Evolutionary conservation across 1,140 invertebrate genomes (phyloP).

Genomic region (Plodia interpunctella): DNA sequence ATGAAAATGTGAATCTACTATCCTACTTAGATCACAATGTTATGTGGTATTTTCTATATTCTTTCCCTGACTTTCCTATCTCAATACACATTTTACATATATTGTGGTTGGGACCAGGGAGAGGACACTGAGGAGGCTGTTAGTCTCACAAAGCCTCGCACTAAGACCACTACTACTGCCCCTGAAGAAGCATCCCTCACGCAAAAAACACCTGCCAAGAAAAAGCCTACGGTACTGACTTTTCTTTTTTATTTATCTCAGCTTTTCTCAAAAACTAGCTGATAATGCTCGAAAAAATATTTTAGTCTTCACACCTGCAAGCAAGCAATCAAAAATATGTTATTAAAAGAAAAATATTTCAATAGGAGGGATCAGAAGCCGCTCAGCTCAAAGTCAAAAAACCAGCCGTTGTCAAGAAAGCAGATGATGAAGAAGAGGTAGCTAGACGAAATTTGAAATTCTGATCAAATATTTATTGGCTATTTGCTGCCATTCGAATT

Average conservation of each 20-base stretch:
- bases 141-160: conserved; percentile 62
- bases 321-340: too few species aligned
- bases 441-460: conserved; percentile 19
- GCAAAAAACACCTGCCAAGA: conserved; percentile 70
- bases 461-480: conserved; percentile 3
- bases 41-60: not conserved
- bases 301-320: too few species aligned
- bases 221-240: conserved; percentile 65
- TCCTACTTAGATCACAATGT: not conserved
- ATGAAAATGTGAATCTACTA: conserved; percentile 12
- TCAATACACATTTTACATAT: conserved; percentile 12
- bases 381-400: conserved; percentile 70
- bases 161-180: conserved; percentile 69
- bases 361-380: conserved; percentile 63
- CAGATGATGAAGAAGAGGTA: conserved; percentile 53
- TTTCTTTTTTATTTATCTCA: conserved; percentile 61
- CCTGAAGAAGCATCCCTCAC: conserved; percentile 69
- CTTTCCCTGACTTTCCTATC: conserved; percentile 1
- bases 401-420: conserved; percentile 65
- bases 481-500: not conserved
- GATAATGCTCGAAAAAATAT: not conserved
- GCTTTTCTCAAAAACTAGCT: conserved; percentile 8
- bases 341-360: not conserved
- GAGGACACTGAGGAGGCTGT: conserved; percentile 69
- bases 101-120: conserved; percentile 40